Percentiles rank a stretch among this genome's conserved stretches.
These are phyloP conservation scores for Vultur gryphus DNA, from an alignment of 2,797 vertebrate genomes.

Conservation along the genomic window DNA sequence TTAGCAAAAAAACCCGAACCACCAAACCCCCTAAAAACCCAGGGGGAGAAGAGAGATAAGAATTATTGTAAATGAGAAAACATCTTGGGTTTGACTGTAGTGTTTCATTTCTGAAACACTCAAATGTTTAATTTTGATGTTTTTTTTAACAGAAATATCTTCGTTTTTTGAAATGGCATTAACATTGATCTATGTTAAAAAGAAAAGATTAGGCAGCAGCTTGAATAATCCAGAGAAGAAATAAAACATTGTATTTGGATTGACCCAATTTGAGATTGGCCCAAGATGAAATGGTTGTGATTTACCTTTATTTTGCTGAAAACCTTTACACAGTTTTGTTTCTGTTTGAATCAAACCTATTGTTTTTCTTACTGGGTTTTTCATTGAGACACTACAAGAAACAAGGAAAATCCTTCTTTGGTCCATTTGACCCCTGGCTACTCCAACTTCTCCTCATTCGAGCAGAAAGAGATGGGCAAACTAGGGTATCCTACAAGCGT, in stretches of 20 bases:
- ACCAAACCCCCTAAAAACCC: not conserved
- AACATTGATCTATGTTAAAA: not conserved
- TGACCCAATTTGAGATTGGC: not conserved
- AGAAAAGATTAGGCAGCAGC: not conserved
- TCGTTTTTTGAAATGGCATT: constrained; percentile 12
- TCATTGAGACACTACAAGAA: not conserved
- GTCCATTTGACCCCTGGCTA: not conserved
- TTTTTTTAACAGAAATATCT: constrained; percentile 1
- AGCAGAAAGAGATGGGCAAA: not conserved
- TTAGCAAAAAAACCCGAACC: not conserved
- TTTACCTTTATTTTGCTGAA: not conserved
- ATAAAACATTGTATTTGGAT: not conserved
- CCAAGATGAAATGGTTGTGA: not conserved
- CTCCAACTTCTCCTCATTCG: not conserved
- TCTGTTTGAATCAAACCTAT: not conserved
- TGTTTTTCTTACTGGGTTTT: not conserved
- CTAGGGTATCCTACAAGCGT: not conserved
- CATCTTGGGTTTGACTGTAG: not conserved
- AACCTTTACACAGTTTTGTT: not conserved
- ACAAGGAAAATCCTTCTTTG: not conserved
- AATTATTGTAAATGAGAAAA: not conserved
- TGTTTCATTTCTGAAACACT: not conserved
- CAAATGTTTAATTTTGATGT: not conserved
- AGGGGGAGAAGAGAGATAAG: not conserved
- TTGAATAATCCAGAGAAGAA: not conserved